Conservation (phyloP, 2,888 invertebrate species). For the Eugnorisma glareosa region DNA sequence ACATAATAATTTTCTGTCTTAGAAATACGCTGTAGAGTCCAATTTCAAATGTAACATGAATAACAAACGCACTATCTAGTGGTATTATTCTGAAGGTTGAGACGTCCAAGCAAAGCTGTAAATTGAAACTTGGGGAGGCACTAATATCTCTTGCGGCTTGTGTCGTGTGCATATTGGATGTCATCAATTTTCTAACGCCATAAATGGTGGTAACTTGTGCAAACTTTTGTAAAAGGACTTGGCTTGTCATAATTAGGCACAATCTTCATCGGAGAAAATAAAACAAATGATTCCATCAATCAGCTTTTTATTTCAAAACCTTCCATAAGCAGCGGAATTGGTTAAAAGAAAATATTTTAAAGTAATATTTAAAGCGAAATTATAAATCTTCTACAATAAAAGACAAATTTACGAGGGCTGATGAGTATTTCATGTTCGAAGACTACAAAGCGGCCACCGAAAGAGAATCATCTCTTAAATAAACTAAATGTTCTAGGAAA, state of each 20-base stretch:
- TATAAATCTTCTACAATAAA: not conserved
- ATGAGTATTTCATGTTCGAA: constrained; percentile 35
- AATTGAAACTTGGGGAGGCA: constrained; percentile 85
- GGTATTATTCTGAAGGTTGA: constrained; percentile 83
- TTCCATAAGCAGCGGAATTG: not conserved
- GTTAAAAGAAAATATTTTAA: not conserved
- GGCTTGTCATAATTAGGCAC: not conserved
- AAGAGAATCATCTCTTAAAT: constrained; percentile 71
- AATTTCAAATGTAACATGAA: constrained; percentile 74
- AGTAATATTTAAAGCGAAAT: not conserved
- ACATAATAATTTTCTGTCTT: constrained; percentile 75
- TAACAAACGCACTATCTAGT: constrained; percentile 83
- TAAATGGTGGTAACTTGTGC: constrained; percentile 32
- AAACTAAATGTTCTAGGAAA: constrained; percentile 61
- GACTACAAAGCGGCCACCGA: constrained; percentile 65
- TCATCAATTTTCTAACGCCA: constrained; percentile 61
- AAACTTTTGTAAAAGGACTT: constrained; percentile 9
- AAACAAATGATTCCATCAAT: not conserved
- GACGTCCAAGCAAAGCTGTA: constrained; percentile 86
- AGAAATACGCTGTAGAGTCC: constrained; percentile 73
- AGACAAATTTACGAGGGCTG: not conserved
- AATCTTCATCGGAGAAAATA: not conserved
- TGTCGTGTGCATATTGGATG: constrained; percentile 68
- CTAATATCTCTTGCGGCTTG: constrained; percentile 78
- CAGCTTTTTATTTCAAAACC: too few species aligned